These are phyloP conservation scores for Scaptodrosophila latifasciaeformis DNA, from an alignment of 2,888 invertebrate genomes.

Conservation along the genomic window DNA sequence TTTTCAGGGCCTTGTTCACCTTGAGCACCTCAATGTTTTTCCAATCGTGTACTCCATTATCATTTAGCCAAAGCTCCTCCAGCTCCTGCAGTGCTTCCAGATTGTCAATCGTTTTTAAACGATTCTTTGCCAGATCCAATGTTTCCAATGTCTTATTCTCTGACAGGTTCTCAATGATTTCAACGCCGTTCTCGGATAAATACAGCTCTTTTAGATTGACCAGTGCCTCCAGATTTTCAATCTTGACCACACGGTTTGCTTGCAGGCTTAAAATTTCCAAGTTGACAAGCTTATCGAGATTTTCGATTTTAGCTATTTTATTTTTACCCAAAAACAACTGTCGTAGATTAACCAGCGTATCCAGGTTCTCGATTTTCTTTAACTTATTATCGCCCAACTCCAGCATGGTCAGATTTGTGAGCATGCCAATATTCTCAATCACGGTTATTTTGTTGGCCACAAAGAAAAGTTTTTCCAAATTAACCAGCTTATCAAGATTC, in stretches of 20 bases:
- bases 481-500: constrained; percentile 84
- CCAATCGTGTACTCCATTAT: constrained; percentile 92
- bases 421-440: constrained; percentile 90
- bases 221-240: constrained; percentile 88
- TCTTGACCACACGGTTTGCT: constrained; percentile 90
- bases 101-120: constrained; percentile 86
- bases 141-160: constrained; percentile 85
- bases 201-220: constrained; percentile 90
- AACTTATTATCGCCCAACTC: constrained; percentile 97
- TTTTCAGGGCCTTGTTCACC: constrained; percentile 81
- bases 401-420: constrained; percentile 86
- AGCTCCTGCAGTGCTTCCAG: constrained; percentile 84
- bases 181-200: constrained; percentile 94
- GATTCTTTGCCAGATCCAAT: constrained; percentile 92
- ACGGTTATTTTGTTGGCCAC: constrained; percentile 91
- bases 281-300: constrained; percentile 83
- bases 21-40: constrained; percentile 84
- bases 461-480: constrained; percentile 88
- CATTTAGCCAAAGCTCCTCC: constrained; percentile 97
- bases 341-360: constrained; percentile 83
- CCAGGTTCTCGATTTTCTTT: constrained; percentile 90
- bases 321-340: constrained; percentile 95
- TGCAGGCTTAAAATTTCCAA: constrained; percentile 90
- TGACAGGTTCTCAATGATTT: constrained; percentile 84
- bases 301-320: constrained; percentile 91